Conservation (phyloP, 2,888 invertebrate species). For the Hyposoter didymator region DNA sequence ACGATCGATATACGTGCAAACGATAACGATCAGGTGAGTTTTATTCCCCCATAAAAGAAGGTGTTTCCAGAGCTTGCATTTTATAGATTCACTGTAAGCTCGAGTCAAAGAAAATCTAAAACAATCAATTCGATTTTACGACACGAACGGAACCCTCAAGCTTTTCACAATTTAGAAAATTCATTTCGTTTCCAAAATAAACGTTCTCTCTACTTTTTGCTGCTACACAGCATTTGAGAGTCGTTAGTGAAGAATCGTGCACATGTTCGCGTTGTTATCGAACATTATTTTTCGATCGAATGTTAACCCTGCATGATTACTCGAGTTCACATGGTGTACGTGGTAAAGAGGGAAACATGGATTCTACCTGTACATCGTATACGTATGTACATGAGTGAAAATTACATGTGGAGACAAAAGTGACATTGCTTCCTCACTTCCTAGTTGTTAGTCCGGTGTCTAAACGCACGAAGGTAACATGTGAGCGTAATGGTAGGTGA, state of each 20-base stretch:
- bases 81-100: neutral
- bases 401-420: slow-evolving; percentile 22
- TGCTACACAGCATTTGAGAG: neutral
- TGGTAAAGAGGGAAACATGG: neutral
- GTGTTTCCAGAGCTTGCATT: neutral
- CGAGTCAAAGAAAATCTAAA: neutral
- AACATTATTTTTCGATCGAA: neutral
- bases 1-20: slow-evolving; percentile 14
- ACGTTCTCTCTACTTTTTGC: neutral
- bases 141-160: neutral
- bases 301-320: neutral
- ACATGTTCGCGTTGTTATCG: neutral
- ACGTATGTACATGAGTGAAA: slow-evolving; percentile 4
- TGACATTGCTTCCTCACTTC: slow-evolving; percentile 24
- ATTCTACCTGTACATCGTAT: neutral
- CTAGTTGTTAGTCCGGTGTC: slow-evolving; percentile 2
- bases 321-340: neutral
- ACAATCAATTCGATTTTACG: neutral
- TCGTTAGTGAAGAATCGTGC: neutral
- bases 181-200: neutral
- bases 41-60: slow-evolving; percentile 22
- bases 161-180: no score
- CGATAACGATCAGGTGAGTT: slow-evolving; percentile 12
- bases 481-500: slow-evolving; percentile 62
- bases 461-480: slow-evolving; percentile 66